Base-by-base conservation (phyloP, 2,888 invertebrate species). In the Ophion ventricosus region DNA sequence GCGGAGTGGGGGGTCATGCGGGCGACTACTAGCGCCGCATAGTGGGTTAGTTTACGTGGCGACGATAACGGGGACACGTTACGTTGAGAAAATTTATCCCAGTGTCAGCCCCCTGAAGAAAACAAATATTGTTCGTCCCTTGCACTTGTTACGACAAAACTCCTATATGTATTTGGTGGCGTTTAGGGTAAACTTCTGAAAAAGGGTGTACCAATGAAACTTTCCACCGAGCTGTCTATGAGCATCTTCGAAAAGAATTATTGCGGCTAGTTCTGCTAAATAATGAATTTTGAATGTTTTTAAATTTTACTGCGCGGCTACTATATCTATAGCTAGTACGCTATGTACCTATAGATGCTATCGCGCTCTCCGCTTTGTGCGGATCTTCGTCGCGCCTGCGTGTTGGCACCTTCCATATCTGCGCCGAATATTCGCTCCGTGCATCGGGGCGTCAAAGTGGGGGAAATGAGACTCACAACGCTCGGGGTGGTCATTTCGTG, bases 61-160 rank as follows among this genome's bases (percentile, higher is more conserved):
- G n/a, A n/a, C n/a, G n/a, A n/a, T n/a, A n/a, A n/a, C n/a, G n/a
- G n/a, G n/a, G n/a, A n/a, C n/a, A n/a, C n/a, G n/a, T n/a, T n/a
- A n/a, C n/a, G n/a, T n/a, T n/a, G n/a, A n/a, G n/a, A n/a, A n/a
- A n/a, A n/a, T n/a, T n/a, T n/a, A n/a, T n/a, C n/a, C n/a, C n/a
- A n/a, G n/a, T n/a, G n/a, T n/a, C n/a, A n/a, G n/a, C n/a, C n/a
- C n/a, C n/a, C n/a, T n/a, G n/a, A n/a, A n/a, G n/a, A 67, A 67
- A 35, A 8, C 35, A 8, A 35, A 67, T 76, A 76, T 54, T 23
- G 57, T 54, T 54, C 57, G 57, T 49, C 17, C 20, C 49, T 20
- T 56, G 54, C 70, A 70, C 54, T 54, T 56, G 70, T 70, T 70
- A 70, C 70, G 54, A 56, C 29, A 26, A 56, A 56, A 70, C 26